These are phyloP conservation scores for Luperina nickerlii DNA, from an alignment of 2,888 invertebrate genomes.

Conservation along the genomic window DNA sequence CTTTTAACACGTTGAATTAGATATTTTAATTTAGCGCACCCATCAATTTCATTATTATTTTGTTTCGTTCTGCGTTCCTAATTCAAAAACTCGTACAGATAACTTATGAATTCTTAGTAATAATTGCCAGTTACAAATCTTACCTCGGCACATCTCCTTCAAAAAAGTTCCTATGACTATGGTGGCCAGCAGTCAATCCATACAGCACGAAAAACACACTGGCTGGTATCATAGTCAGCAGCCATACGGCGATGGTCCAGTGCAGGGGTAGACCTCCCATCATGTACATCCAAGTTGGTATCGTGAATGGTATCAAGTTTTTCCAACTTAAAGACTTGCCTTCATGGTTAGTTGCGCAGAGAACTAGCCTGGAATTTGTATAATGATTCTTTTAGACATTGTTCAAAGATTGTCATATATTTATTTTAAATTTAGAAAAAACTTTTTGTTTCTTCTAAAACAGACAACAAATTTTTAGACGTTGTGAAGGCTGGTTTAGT, in stretches of 20 bases:
- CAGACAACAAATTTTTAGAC: neutral
- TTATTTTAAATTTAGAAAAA: neutral
- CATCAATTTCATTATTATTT: neutral
- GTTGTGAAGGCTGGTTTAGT: neutral
- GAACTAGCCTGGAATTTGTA: conserved; percentile 71
- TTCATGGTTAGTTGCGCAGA: conserved; percentile 70
- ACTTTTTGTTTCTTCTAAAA: neutral
- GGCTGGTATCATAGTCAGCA: conserved; percentile 84
- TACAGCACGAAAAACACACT: conserved; percentile 92
- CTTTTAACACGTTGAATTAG: no score
- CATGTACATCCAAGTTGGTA: conserved; percentile 86
- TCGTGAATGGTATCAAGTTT: conserved; percentile 76
- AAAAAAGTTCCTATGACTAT: conserved; percentile 94
- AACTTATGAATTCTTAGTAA: neutral
- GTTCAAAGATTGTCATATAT: neutral
- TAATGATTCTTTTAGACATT: neutral
- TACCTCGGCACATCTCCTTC: conserved; percentile 94
- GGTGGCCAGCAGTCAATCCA: conserved; percentile 95
- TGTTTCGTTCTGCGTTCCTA: neutral
- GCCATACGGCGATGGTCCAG: conserved; percentile 88
- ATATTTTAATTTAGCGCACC: no score
- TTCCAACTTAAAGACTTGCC: conserved; percentile 76
- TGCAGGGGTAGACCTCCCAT: conserved; percentile 78
- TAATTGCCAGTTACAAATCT: neutral
- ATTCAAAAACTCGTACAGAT: neutral